A percentile compares a stretch with the other conserved stretches of the same genome.
Conservation (phyloP, 2,888 invertebrate species). For the Drosophila nr. fundita region DNA sequence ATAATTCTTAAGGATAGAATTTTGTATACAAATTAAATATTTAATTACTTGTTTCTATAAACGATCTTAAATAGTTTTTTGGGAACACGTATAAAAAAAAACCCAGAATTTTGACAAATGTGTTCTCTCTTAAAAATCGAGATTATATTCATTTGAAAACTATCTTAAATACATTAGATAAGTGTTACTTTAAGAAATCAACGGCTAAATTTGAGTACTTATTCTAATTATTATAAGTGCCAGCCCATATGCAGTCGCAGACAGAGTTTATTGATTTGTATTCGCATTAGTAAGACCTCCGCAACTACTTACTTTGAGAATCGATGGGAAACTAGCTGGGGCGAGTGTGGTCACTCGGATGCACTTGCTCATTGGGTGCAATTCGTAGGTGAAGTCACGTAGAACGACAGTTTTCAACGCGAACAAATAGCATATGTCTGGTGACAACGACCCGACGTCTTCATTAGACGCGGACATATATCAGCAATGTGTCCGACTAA, state of each 20-base stretch:
- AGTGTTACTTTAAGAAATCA: neutral
- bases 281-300: slow-evolving; percentile 5
- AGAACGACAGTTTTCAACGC: slow-evolving; percentile 70
- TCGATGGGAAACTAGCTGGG: slow-evolving; percentile 13
- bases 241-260: neutral
- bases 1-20: neutral
- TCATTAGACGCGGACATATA: slow-evolving; percentile 76
- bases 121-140: too few species aligned
- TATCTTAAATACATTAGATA: neutral
- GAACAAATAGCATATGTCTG: slow-evolving; percentile 72
- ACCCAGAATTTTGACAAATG: too few species aligned
- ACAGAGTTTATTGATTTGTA: neutral
- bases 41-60: neutral
- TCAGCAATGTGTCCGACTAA: slow-evolving; percentile 64
- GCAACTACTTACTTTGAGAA: neutral
- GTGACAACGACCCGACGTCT: slow-evolving; percentile 79
- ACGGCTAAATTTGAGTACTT: neutral
- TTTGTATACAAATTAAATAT: neutral
- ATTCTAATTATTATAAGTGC: neutral
- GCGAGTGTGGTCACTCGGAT: slow-evolving; percentile 9
- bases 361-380: slow-evolving; percentile 60
- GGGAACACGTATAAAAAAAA: too few species aligned
- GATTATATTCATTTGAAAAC: neutral
- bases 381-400: slow-evolving; percentile 83
- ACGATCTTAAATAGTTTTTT: neutral